Conservation (phyloP, 1,140 invertebrate species). For the Drusus annulatus region DNA sequence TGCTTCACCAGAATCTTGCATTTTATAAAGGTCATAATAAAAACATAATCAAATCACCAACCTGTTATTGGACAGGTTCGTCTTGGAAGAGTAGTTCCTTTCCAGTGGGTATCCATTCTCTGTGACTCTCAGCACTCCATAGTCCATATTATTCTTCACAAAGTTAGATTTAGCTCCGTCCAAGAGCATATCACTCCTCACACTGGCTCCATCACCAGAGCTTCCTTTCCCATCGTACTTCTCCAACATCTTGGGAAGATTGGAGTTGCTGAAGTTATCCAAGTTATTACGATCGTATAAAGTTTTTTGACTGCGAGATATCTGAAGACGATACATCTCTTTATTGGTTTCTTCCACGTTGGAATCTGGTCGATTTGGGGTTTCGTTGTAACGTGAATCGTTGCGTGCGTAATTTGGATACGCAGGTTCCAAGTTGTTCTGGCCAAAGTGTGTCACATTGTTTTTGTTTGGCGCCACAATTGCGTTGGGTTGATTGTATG, state of each 20-base stretch:
- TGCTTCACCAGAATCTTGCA: too few relatives aligned
- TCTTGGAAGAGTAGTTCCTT: slow-evolving; percentile 69
- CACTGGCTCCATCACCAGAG: slow-evolving; percentile 61
- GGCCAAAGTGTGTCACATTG: slow-evolving; percentile 70
- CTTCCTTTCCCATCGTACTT: slow-evolving; percentile 48
- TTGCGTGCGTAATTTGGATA: slow-evolving; percentile 27
- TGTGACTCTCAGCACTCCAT: slow-evolving; percentile 49
- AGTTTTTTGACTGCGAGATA: slow-evolving; percentile 70
- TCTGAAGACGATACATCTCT: slow-evolving; percentile 71
- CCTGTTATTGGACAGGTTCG: slow-evolving; percentile 68
- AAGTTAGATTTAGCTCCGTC: slow-evolving; percentile 31
- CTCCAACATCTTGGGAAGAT: slow-evolving; percentile 63
- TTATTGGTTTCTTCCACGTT: slow-evolving; percentile 71
- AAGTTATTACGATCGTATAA: slow-evolving; percentile 67
- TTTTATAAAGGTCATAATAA: too few relatives aligned
- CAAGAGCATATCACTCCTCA: slow-evolving; percentile 25
- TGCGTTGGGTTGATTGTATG: slow-evolving; percentile 64
- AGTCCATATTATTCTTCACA: slow-evolving; percentile 43
- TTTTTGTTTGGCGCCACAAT: slow-evolving; percentile 36
- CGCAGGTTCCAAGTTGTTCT: slow-evolving; percentile 51
- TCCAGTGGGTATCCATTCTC: slow-evolving; percentile 69
- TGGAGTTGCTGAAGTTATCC: slow-evolving; percentile 67
- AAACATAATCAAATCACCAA: neutral
- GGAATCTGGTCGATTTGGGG: slow-evolving; percentile 63
- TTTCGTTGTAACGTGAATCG: slow-evolving; percentile 32